Conservation (phyloP, 2,113 vertebrate species). For the Mus pahari region DNA sequence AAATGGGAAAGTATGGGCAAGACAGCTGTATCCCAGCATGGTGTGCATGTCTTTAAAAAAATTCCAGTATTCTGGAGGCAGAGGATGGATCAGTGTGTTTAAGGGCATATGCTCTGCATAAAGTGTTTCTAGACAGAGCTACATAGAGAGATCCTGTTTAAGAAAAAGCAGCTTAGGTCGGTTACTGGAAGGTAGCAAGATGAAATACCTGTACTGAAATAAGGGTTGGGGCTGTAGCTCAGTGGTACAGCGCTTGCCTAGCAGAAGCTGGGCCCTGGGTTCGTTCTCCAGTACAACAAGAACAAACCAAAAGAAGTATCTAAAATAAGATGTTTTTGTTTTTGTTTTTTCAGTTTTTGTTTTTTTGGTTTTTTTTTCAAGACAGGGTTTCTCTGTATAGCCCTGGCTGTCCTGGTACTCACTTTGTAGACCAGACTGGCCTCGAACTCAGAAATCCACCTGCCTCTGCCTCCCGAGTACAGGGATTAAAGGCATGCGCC, state of each 20-base stretch:
- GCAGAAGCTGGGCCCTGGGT: background rate
- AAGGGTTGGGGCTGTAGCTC: background rate
- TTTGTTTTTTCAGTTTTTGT: too few relatives aligned
- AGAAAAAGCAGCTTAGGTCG: background rate
- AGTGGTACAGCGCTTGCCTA: background rate
- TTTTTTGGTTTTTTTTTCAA: too few relatives aligned
- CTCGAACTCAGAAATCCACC: too few relatives aligned
- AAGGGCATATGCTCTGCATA: background rate
- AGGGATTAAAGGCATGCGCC: too few relatives aligned
- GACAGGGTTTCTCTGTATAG: too few relatives aligned
- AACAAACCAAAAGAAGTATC: background rate
- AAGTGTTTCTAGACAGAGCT: background rate
- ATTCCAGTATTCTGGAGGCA: background rate
- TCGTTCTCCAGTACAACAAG: background rate
- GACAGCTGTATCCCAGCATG: background rate
- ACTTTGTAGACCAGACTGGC: too few relatives aligned
- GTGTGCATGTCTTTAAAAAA: background rate
- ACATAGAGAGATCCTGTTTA: background rate
- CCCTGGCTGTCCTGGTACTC: too few relatives aligned
- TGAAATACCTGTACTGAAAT: background rate
- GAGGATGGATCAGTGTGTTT: background rate
- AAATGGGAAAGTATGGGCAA: background rate
- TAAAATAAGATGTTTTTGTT: too few relatives aligned
- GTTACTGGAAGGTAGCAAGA: background rate
- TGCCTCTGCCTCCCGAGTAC: too few relatives aligned